Evolutionary conservation across 2,113 vertebrate genomes (phyloP).

Genomic region (Saguinus imperator): DNA sequence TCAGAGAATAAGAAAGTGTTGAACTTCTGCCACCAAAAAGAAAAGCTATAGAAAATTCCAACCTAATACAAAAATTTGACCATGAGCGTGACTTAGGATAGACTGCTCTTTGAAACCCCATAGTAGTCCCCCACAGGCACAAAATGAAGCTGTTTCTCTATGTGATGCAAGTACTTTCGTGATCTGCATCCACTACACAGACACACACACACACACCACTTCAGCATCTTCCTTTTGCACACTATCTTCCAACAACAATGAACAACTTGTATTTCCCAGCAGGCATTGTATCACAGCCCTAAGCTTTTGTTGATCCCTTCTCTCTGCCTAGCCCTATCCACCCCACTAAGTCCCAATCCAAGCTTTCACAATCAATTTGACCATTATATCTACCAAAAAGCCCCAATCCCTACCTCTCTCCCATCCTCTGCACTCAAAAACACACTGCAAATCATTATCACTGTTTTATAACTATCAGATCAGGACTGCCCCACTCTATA

Average conservation of each 20-base stretch:
- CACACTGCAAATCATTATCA: background rate
- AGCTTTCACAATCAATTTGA: background rate
- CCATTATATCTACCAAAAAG: background rate
- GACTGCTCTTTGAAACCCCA: background rate
- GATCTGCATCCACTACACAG: rapidly evolving
- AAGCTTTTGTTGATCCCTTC: background rate
- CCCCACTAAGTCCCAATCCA: background rate
- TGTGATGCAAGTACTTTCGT: background rate
- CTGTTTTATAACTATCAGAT: background rate
- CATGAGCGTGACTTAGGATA: background rate
- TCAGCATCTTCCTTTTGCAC: background rate
- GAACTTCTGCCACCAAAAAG: background rate
- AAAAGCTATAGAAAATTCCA: background rate
- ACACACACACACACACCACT: rapidly evolving
- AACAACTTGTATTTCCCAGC: background rate
- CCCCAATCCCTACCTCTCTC: too few species aligned
- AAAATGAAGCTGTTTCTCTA: background rate
- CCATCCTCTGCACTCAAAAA: background rate
- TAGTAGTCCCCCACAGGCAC: background rate
- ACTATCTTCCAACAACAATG: background rate
- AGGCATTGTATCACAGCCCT: background rate
- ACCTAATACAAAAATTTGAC: background rate
- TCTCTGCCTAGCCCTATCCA: background rate
- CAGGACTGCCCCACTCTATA: background rate
- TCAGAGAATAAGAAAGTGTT: background rate